Evolutionary conservation across 2,888 invertebrate species (phyloP).

Genomic region (Allolobophora icterica): DNA sequence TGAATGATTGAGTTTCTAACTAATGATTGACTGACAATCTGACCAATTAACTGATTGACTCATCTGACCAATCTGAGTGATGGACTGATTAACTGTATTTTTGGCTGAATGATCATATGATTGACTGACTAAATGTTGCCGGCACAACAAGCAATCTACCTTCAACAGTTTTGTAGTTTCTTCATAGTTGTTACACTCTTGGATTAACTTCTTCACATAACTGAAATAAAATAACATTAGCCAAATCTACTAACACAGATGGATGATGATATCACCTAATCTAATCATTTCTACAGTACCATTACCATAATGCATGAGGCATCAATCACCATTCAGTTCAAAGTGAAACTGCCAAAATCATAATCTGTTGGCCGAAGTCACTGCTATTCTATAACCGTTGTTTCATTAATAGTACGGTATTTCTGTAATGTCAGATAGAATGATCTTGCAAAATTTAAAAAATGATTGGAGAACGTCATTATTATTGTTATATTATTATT

Average conservation of each 20-base stretch:
- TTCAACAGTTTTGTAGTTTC: constrained; percentile 83
- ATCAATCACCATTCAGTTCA: not conserved
- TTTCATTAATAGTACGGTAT: not conserved
- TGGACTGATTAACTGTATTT: not conserved
- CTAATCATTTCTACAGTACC: not conserved
- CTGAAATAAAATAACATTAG: constrained; percentile 64
- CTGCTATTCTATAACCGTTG: not conserved
- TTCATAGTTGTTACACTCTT: constrained; percentile 89
- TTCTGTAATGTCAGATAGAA: not conserved
- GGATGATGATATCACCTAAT: not conserved
- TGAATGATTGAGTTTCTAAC: not conserved
- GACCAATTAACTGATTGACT: no score
- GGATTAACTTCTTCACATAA: constrained; percentile 87
- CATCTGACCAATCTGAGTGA: no score
- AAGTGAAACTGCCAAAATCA: no score
- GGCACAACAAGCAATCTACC: constrained; percentile 48
- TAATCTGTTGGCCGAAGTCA: not conserved
- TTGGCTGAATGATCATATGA: not conserved
- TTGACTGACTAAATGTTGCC: not conserved
- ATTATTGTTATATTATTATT: not conserved
- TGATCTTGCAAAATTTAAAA: not conserved
- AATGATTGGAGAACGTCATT: not conserved
- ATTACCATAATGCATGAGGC: not conserved
- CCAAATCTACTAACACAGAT: not conserved
- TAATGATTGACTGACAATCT: no score